Evolutionary conservation across 2,888 invertebrate species (phyloP).

Genomic region (Cephus pulcher): DNA sequence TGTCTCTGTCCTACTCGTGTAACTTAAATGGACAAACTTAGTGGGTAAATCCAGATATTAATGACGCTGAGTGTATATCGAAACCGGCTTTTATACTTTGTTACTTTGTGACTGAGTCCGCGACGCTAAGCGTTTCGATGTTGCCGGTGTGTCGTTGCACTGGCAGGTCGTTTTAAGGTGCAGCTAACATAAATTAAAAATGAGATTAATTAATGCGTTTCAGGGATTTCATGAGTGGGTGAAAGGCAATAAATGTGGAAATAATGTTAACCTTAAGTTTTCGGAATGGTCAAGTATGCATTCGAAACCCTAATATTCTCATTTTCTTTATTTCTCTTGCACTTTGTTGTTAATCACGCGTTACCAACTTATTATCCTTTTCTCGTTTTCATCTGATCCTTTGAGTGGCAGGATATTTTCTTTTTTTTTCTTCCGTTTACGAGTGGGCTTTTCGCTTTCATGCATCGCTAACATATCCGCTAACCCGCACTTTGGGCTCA

Average conservation of each 20-base stretch:
- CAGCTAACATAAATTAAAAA: background rate
- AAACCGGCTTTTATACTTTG: background rate
- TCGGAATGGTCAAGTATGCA: background rate
- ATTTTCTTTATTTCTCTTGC: background rate
- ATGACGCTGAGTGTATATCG: background rate
- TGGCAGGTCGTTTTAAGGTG: background rate
- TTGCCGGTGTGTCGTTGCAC: background rate
- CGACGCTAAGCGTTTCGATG: background rate
- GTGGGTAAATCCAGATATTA: too few species aligned
- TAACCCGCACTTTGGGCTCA: slow-evolving; percentile 58
- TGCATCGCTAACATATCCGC: slow-evolving; percentile 47
- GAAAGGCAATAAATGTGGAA: background rate
- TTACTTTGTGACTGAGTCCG: background rate
- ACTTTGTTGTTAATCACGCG: background rate
- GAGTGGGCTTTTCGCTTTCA: slow-evolving; percentile 40
- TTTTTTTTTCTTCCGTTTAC: background rate
- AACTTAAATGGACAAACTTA: too few species aligned
- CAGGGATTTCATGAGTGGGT: background rate
- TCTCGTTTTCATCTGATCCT: background rate
- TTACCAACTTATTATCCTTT: background rate
- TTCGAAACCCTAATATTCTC: background rate
- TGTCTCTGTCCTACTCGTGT: too few species aligned
- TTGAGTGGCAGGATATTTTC: background rate
- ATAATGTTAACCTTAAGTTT: background rate
- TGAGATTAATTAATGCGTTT: background rate